phyloP scores from a whole-genome alignment of 2,888 invertebrate genomes.

The Acanthosepion pharaonis region DNA sequence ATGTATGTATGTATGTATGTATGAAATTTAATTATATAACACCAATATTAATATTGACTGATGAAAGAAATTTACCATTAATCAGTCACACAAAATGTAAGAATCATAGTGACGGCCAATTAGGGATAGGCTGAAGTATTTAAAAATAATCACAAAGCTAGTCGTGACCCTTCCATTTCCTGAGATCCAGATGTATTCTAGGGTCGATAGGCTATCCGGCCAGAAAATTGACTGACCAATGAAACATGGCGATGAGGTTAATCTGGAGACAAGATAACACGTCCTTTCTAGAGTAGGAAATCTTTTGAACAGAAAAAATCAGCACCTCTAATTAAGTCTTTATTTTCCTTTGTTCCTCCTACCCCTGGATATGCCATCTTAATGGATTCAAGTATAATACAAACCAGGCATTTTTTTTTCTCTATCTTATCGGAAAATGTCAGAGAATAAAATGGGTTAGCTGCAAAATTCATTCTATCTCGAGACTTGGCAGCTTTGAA shows the following conservation, averaged over 20 bases:
- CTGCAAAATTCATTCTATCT: background rate
- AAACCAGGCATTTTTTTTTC: background rate
- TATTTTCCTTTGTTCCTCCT: background rate
- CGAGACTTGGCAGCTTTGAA: background rate
- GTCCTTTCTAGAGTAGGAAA: background rate
- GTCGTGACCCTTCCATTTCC: background rate
- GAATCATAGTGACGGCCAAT: background rate
- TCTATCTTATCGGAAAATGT: background rate
- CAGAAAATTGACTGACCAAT: background rate
- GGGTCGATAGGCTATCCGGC: background rate
- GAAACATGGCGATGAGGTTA: background rate
- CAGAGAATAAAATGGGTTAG: background rate
- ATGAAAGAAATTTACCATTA: background rate
- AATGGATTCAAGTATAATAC: slow-evolving; percentile 20
- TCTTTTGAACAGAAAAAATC: background rate
- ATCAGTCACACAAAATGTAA: background rate
- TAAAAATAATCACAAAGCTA: background rate
- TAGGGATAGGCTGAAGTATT: background rate
- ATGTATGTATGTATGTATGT: background rate
- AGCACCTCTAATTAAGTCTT: background rate
- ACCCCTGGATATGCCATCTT: background rate
- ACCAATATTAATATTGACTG: background rate
- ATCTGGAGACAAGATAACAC: background rate
- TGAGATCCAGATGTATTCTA: background rate
- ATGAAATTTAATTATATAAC: too few relatives aligned